phyloP scores from a whole-genome alignment of 2,888 invertebrate species.

The Parasteatoda lunata region DNA sequence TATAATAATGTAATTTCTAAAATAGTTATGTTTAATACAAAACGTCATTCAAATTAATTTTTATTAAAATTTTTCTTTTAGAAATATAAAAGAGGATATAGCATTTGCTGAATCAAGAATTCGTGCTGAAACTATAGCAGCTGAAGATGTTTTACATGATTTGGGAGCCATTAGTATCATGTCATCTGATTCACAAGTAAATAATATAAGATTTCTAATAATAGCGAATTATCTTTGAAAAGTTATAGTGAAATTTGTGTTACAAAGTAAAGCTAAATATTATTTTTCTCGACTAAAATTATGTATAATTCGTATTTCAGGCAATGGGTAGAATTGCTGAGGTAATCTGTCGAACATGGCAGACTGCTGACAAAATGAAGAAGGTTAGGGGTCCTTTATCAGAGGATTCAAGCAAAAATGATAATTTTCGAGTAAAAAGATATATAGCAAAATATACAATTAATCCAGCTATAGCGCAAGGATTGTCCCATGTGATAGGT shows the following conservation, averaged over 20 bases:
- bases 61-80: slow-evolving; percentile 41
- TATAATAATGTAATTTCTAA: no score
- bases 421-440: slow-evolving; percentile 73
- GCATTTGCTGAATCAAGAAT: slow-evolving; percentile 74
- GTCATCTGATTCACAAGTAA: slow-evolving; percentile 73
- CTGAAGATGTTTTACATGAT: slow-evolving; percentile 74
- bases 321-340: slow-evolving; percentile 74
- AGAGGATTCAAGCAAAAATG: slow-evolving; percentile 72
- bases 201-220: no score
- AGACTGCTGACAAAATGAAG: slow-evolving; percentile 74
- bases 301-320: slow-evolving; percentile 63
- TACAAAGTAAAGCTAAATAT: no score
- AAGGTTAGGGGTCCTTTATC: slow-evolving; percentile 71
- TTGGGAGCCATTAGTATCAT: slow-evolving; percentile 74
- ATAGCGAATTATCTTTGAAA: no score
- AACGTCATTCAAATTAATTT: no score
- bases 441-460: slow-evolving; percentile 74
- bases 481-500: slow-evolving; percentile 72
- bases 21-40: no score
- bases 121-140: slow-evolving; percentile 74
- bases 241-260: no score
- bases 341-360: slow-evolving; percentile 73
- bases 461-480: slow-evolving; percentile 74
- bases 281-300: no score
- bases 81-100: slow-evolving; percentile 73